phyloP scores from a whole-genome alignment of 2,888 invertebrate species.

The Thymelicus acteon region DNA sequence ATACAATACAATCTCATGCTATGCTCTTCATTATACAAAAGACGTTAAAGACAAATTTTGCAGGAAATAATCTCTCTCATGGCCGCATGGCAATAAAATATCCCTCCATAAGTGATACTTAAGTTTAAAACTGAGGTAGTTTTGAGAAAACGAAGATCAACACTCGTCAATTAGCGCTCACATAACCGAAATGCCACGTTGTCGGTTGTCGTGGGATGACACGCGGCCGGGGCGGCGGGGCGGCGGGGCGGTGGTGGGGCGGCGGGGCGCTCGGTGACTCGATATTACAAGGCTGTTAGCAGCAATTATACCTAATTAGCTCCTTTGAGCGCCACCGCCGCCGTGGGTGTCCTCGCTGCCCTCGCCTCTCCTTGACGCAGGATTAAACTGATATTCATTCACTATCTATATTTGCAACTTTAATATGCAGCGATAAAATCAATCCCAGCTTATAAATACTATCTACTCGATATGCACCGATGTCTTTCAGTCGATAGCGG shows the following conservation, averaged over 20 bases:
- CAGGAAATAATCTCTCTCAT: no score
- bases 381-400: conserved; percentile 8
- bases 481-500: not conserved
- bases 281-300: conserved; percentile 35
- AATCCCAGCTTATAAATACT: not conserved
- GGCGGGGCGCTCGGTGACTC: conserved; percentile 12
- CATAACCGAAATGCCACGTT: conserved; percentile 19
- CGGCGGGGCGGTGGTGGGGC: no score
- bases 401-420: conserved; percentile 14
- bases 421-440: conserved; percentile 15
- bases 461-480: not conserved
- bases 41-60: no score
- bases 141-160: conserved; percentile 12
- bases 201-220: conserved; percentile 20
- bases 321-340: conserved; percentile 23
- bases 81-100: no score
- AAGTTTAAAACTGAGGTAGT: not conserved
- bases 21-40: no score
- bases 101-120: not conserved
- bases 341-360: conserved; percentile 30
- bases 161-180: conserved; percentile 12
- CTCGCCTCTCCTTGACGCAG: not conserved
- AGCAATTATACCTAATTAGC: conserved; percentile 26
- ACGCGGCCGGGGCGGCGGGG: not conserved
- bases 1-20: no score